Base-by-base conservation (phyloP, 2,888 invertebrate species). In the Tetragonula carbonaria region DNA sequence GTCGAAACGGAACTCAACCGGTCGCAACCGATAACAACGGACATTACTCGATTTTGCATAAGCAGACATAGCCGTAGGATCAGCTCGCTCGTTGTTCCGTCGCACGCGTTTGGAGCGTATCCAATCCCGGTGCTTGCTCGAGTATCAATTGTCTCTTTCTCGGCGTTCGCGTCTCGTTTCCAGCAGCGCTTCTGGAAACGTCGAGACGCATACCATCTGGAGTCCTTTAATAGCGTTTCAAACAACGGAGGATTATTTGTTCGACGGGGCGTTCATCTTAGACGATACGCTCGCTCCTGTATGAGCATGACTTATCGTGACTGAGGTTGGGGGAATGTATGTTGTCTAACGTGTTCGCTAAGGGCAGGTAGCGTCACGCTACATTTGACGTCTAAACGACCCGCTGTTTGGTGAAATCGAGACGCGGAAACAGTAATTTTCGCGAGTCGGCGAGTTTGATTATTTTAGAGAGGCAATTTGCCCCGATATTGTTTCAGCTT, bases 71-170 rank as follows among this genome's bases (percentile, higher is more conserved):
- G 74, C 70, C 81, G 63, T 63, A 67, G 70, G 76, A 67, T 74
- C 28, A 2, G 1, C 80, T 74, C 63, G 85, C 87, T 88, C 85
- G 87, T 88, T 88, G 89, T 82, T 82, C 74, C 45, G 78, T 80
- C 67, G 65, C 78, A 77, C 78, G 18, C 66, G 81, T 84, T 84
- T 86, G 88, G 87, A 86, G 71, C 65, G 77, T 76, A 79, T 88
- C 88, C 88, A 88, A 88, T 86, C 76, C 63, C 33, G 74, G 59
- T 73, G 5, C 14, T 80, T 83, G 74, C 80, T 75, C 84, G 74
- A 81, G 77, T 81, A 87, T 87, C 87, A 86, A 86, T 87, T 86
- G 77, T 82, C 82, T 75, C 55, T 71, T 33, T 55, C 77, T 71
- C 67, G 38, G 4, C 38, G 38, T 28, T 65, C 72, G 50, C 68